Base-by-base conservation (phyloP, 2,888 invertebrate genomes). In the Sialis fuliginosa region DNA sequence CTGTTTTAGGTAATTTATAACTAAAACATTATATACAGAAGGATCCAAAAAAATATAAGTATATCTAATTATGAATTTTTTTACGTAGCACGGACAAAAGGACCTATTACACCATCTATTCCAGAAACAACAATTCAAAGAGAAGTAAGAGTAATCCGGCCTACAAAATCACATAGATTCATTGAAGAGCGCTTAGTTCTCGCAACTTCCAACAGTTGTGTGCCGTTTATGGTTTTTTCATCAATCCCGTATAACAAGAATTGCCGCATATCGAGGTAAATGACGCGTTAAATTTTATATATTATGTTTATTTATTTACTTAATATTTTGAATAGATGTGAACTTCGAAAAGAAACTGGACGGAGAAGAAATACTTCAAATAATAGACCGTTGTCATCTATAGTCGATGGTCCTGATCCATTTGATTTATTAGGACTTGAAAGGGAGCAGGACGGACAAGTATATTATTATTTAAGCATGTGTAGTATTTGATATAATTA, bases 171-270 rank as follows among this genome's bases (percentile, higher is more conserved):
- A 51, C 78, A 79, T 51, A 75, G 74, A 54, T 82, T 83, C 57
- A 77, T 73, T 59, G 82, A 87, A 63, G 87, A 88, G 60, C 74
- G 92, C 57, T 71, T 92, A 52, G 81, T 88, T 48, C 72, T 93
- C 65, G 79, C 87, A 37, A 81, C 88, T 45, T 69, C 77, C 6
- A 77, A 78, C 30, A 47, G 47, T 55, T 80, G 81, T 56, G 78
- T 81, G 48, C 92, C 93, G 34, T 83, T 91, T 67, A 73, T 84
- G 54, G 72, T 93, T 50, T 92, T 85, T 63, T 92, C 92, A 37
- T 78, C 86, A 47, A 76, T 93, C 60, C 89, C 92, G 34, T 91
- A 88, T 62, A 80, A 75, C 48, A 66, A 63, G 50, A 58, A 54
- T 41, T 54, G 54, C 33, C 56, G 57, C 40, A 46, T 44, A 50